Evolutionary conservation across 1,140 invertebrate species (phyloP).

Genomic region (Saccostrea cuccullata): DNA sequence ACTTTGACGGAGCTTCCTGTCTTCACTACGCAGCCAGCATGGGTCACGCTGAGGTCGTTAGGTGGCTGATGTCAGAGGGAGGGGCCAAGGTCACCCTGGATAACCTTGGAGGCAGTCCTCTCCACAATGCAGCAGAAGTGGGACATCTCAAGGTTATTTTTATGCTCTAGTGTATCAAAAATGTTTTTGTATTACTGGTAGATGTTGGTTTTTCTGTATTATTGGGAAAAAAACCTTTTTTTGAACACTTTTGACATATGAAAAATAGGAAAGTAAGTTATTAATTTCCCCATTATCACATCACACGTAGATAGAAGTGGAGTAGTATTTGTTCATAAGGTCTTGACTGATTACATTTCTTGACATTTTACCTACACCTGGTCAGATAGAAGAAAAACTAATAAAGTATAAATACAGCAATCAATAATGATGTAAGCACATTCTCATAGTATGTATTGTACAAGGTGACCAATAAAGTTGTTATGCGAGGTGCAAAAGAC

Average conservation of each 20-base stretch:
- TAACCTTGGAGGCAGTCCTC: constrained; percentile 91
- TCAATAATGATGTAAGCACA: background rate
- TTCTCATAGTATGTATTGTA: background rate
- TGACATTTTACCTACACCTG: background rate
- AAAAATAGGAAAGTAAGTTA: too few relatives aligned
- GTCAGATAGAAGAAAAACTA: background rate
- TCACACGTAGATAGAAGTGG: too few relatives aligned
- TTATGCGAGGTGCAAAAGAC: background rate
- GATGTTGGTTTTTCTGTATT: too few relatives aligned
- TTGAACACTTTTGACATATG: too few relatives aligned
- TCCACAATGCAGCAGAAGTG: constrained; percentile 93
- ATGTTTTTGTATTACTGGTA: too few relatives aligned
- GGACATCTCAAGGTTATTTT: constrained; percentile 88
- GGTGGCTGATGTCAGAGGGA: constrained; percentile 89
- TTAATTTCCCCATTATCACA: too few relatives aligned
- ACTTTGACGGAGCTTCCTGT: constrained; percentile 90
- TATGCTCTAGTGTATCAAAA: too few relatives aligned
- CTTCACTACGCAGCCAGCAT: constrained; percentile 86
- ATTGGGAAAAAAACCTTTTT: too few relatives aligned
- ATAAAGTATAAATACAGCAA: background rate
- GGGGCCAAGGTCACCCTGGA: constrained; percentile 86
- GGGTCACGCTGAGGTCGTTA: constrained; percentile 88
- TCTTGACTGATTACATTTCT: background rate
- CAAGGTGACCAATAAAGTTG: background rate
- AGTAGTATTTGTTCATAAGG: too few relatives aligned